These are phyloP conservation scores for Xiphophorus birchmanni DNA, from an alignment of 2,797 vertebrate genomes.

Conservation along the genomic window DNA sequence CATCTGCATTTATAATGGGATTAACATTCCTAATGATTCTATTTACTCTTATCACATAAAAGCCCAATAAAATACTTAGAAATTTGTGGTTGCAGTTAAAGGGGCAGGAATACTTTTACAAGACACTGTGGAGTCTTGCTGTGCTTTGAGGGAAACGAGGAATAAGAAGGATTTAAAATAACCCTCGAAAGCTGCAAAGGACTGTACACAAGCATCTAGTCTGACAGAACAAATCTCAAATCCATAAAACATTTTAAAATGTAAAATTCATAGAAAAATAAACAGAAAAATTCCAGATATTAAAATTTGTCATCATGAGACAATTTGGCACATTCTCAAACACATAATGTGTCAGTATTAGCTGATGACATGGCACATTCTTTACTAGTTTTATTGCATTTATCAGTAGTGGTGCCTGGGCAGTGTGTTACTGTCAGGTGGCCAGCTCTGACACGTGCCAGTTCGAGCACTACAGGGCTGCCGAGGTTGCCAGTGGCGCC, in stretches of 20 bases:
- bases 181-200: slow-evolving; percentile 68
- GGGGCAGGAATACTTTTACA: not conserved
- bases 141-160: slow-evolving; percentile 71
- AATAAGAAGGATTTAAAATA: slow-evolving; percentile 74
- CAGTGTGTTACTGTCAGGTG: slow-evolving; percentile 72
- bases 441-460: slow-evolving; percentile 42
- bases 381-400: slow-evolving; percentile 83
- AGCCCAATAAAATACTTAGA: not conserved
- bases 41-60: not conserved
- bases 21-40: not conserved
- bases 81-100: not conserved
- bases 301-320: slow-evolving; percentile 76
- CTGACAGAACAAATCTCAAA: slow-evolving; percentile 74
- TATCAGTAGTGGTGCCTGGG: slow-evolving; percentile 71
- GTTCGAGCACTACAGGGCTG: slow-evolving; percentile 55
- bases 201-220: slow-evolving; percentile 75
- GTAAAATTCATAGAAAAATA: slow-evolving; percentile 77
- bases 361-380: slow-evolving; percentile 80
- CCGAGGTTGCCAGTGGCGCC: slow-evolving; percentile 60
- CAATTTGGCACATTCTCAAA: slow-evolving; percentile 84
- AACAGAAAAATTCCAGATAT: slow-evolving; percentile 67
- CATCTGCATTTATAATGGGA: not conserved
- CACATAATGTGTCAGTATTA: slow-evolving; percentile 74
- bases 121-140: slow-evolving; percentile 56
- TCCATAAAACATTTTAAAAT: slow-evolving; percentile 73